Base-by-base conservation (phyloP, 2,888 invertebrate species). In the Anodontia alba region DNA sequence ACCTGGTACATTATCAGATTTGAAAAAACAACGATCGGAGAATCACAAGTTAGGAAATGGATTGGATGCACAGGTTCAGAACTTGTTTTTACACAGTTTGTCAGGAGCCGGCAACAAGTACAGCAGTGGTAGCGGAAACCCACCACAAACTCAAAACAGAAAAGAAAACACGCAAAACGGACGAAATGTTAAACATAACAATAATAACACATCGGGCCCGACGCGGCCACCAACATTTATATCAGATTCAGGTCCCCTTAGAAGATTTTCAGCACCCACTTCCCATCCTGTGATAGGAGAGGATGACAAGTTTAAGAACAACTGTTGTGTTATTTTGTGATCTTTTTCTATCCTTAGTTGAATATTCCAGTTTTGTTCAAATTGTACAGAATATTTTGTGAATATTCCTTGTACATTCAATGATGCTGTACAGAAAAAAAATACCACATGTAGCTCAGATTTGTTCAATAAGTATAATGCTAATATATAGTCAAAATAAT, bases 21-120 rank as follows among this genome's bases (percentile, higher is more conserved):
- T 98, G 94, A 99, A 99, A 95, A 98, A 98, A 94, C 98, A 98
- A 94, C 96, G 98, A 20, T 88, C 92, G 20, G 93, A 92, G 51
- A 83, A 88, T 26, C 83, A 88, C 57, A 88, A 89, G 38, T 79
- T 80, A 72, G 81, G 86, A 71, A 87, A 86, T 57, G 87, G 85
- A 62, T 66, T 89, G 26, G 90, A 90, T 74, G 86, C 87, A 29
- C 89, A 91, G 33, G 88, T 92, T n/a, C 90, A 91, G 73, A 89
- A 88, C 68, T 87, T 91, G 87, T 92, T 92, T 81, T 75, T 92
- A 31, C 81, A 85, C 33, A 90, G 89, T 79, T 80, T 92, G 51
- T 72, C 81, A 12, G 76, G 78, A 38, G 82, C 83, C 54, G 69
- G 62, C n/a, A 87, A 84, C 57, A 89, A 88, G 72, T 89, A 88